Conservation (phyloP, 2,797 vertebrate genomes). For the Nasua narica region DNA sequence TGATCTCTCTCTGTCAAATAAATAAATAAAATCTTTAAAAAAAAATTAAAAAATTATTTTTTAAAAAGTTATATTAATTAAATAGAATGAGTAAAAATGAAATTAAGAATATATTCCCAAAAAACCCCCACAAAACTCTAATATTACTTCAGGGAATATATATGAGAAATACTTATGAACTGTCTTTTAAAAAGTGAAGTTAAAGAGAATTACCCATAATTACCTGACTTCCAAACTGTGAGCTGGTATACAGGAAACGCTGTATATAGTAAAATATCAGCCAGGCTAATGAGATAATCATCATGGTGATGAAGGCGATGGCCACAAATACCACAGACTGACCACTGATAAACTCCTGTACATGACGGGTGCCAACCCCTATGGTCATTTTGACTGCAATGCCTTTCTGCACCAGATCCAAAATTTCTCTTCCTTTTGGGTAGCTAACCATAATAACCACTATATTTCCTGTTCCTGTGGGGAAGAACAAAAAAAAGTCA, state of each 20-base stretch:
- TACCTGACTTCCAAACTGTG: conserved; percentile 88
- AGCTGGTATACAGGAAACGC: conserved; percentile 86
- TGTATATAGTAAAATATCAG: conserved; percentile 89
- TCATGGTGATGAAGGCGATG: conserved; percentile 88
- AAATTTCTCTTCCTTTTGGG: conserved; percentile 85
- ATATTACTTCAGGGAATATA: neutral
- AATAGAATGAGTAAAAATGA: neutral
- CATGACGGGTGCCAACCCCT: conserved; percentile 81
- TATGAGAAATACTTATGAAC: neutral
- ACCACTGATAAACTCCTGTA: conserved; percentile 85
- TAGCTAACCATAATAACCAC: conserved; percentile 88
- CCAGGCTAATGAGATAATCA: conserved; percentile 87
- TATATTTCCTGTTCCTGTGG: conserved; percentile 84
- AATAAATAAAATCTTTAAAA: no score
- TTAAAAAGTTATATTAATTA: neutral
- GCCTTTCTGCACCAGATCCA: conserved; percentile 84
- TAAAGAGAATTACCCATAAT: conserved; percentile 38
- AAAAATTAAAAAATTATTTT: neutral
- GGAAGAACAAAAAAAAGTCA: conserved; percentile 20
- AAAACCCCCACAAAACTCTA: neutral
- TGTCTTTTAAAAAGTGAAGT: conserved; percentile 42
- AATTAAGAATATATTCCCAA: neutral
- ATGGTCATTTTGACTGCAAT: conserved; percentile 85
- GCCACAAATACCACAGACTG: conserved; percentile 88
- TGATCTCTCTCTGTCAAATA: no score